phyloP scores from a whole-genome alignment of 2,888 invertebrate species.

The Drepana falcataria region DNA sequence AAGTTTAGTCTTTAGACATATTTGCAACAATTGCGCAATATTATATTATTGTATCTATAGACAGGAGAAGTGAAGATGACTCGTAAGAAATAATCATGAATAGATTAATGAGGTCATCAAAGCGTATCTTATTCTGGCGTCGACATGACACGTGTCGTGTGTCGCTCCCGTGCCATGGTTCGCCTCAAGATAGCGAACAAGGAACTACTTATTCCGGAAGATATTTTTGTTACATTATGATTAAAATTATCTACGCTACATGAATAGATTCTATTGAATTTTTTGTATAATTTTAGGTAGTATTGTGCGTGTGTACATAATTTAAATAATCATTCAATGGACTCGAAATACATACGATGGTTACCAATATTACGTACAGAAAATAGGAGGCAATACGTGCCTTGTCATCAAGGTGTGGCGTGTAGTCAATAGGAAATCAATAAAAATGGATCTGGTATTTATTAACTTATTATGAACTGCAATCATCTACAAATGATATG shows the following conservation, averaged over 20 bases:
- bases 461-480: no score
- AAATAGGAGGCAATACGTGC: not conserved
- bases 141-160: not conserved
- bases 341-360: not conserved
- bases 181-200: not conserved
- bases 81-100: not conserved
- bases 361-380: not conserved
- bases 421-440: no score
- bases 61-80: not conserved
- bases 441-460: not conserved
- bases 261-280: not conserved
- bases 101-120: conserved; percentile 1
- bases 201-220: not conserved
- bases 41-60: no score
- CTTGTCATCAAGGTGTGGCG: not conserved
- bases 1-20: no score
- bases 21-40: no score
- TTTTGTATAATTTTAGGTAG: not conserved
- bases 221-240: conserved; percentile 1
- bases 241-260: not conserved
- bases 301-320: not conserved
- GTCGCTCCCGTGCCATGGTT: not conserved
- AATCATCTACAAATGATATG: no score
- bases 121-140: not conserved
- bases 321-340: not conserved